Conservation (phyloP, 2,113 vertebrate species). For the Hemibagrus wyckioides region DNA sequence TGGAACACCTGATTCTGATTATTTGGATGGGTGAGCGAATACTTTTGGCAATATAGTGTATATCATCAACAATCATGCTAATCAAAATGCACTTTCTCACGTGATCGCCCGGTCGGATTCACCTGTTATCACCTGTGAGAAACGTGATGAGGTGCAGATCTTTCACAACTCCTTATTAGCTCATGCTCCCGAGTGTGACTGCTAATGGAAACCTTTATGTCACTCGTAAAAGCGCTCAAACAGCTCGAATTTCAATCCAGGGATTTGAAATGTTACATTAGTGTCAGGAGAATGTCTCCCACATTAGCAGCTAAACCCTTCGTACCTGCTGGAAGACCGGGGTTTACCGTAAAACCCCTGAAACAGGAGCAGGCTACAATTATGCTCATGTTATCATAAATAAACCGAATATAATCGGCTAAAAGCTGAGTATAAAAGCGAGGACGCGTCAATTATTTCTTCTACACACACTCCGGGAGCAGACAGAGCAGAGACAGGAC, state of each 20-base stretch:
- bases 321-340: background rate
- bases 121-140: background rate
- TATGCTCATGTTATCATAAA: background rate
- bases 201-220: background rate
- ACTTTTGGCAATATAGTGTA: too few species aligned
- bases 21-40: too few species aligned
- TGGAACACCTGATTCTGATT: too few species aligned
- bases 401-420: background rate
- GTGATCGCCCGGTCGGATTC: too few species aligned
- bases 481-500: conserved; percentile 56
- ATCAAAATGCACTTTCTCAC: background rate
- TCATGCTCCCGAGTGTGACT: background rate
- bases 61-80: background rate
- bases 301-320: background rate
- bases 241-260: background rate
- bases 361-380: background rate
- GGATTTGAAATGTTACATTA: background rate
- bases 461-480: conserved; percentile 62
- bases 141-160: too few species aligned
- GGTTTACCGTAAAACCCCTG: background rate
- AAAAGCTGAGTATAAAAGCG: too few species aligned
- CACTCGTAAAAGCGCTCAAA: background rate
- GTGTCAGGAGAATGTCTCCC: background rate
- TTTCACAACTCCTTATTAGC: too few species aligned
- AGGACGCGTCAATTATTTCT: conserved; percentile 64